phyloP scores from a whole-genome alignment of 2,797 vertebrate genomes.

The Acridotheres tristis region DNA sequence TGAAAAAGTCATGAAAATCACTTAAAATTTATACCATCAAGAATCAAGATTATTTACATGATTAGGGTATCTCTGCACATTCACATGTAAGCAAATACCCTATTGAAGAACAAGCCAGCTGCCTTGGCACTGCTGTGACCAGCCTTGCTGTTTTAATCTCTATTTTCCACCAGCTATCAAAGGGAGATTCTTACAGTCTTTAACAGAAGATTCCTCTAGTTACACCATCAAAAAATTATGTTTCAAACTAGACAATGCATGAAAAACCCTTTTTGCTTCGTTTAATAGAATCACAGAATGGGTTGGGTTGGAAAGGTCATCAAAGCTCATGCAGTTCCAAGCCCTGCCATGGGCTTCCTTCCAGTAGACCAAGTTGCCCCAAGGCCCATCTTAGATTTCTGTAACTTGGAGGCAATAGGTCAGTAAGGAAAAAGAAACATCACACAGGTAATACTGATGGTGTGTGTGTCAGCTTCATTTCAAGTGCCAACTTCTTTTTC shows the following conservation, averaged over 20 bases:
- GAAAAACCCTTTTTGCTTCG: background rate
- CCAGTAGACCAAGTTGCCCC: background rate
- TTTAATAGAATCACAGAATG: background rate
- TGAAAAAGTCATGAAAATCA: background rate
- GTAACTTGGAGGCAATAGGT: background rate
- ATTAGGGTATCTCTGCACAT: background rate
- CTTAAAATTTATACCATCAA: background rate
- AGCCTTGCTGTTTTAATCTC: background rate
- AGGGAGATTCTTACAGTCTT: background rate
- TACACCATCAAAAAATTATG: background rate
- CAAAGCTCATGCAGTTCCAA: background rate
- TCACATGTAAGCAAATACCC: background rate
- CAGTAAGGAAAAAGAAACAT: background rate
- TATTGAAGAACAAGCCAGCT: background rate
- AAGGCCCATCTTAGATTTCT: background rate
- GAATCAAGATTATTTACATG: background rate
- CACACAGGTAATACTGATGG: background rate
- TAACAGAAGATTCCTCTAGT: background rate
- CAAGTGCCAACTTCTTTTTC: background rate
- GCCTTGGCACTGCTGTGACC: background rate
- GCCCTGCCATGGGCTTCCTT: rapidly evolving
- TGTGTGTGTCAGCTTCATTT: background rate
- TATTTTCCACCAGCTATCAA: background rate
- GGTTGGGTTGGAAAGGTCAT: background rate
- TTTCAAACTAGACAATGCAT: background rate